Conservation (phyloP, 1,140 invertebrate genomes). For the Ganaspis sp. region DNA sequence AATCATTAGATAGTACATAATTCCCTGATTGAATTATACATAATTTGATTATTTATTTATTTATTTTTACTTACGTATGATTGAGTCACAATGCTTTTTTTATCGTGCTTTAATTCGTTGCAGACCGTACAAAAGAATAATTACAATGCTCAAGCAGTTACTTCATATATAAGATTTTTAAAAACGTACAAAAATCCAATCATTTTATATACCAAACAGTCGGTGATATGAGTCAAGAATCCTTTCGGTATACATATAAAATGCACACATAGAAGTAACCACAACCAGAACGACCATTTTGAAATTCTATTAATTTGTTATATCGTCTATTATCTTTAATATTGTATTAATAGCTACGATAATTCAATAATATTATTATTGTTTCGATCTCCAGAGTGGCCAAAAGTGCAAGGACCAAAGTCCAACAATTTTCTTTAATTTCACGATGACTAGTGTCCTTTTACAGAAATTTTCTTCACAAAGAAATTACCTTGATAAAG, state of each 20-base stretch:
- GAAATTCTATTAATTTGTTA: constrained; percentile 21
- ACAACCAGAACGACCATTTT: constrained; percentile 26
- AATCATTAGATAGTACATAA: too few species aligned
- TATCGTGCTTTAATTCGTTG: neutral
- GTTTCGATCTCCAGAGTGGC: constrained; percentile 21
- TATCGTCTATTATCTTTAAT: constrained; percentile 27
- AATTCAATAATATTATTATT: constrained; percentile 17
- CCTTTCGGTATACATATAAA: constrained; percentile 21
- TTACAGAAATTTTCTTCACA: neutral
- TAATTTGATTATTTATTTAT: neutral
- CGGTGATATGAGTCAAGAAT: constrained; percentile 26
- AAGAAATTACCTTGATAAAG: neutral
- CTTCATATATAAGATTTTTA: constrained; percentile 22
- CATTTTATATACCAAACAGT: constrained; percentile 18
- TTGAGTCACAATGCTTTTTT: constrained; percentile 7
- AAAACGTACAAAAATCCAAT: constrained; percentile 30
- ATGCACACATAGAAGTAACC: constrained; percentile 25
- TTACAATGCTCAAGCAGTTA: constrained; percentile 14
- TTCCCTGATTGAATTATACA: too few species aligned
- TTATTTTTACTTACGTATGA: neutral
- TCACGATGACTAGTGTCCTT: constrained; percentile 14
- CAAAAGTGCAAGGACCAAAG: neutral
- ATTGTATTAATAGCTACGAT: constrained; percentile 14
- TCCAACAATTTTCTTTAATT: neutral
- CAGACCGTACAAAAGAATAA: constrained; percentile 18